Base-by-base conservation (phyloP, 2,797 vertebrate species). In the Pantherophis vulpinus region DNA sequence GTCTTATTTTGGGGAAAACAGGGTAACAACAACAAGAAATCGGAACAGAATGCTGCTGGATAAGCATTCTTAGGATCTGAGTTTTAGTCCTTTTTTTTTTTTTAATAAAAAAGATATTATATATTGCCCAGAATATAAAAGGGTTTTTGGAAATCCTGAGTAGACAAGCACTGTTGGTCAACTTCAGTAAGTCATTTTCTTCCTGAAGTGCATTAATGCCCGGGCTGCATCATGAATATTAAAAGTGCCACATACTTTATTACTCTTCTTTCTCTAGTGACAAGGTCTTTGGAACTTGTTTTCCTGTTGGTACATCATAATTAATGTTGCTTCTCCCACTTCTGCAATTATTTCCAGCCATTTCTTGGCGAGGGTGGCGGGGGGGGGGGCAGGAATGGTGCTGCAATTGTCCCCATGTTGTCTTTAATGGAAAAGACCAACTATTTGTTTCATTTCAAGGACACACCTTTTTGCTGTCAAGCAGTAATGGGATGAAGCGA, bases 391-490 rank as follows among this genome's bases (percentile, higher is more conserved):
- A 37, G 32, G 60, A 4, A 20, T 12, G 11, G 70, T n/a, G 32
- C 59, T 91, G 56, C 3, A 93, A 3, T 94, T 95, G 96, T 96
- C 95, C 94, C n/a, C 88, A 2, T 23, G 93, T 92, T 88, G 86
- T 93, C 90, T 95, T 95, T 89, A 16, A 88, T 92, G 92, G 55
- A 51, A 83, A 23, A 90, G 91, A 93, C 37, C 91, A 94, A 83
- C 55, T 94, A 60, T 63, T 93, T 96, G 91, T 93, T 96, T 88
- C 87, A 74, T 95, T 91, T 89, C 96, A 97, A 97, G 96, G 96
- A 96, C 95, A 51, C 95, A 93, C 94, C 61, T 47, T 74, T 95
- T 18, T 13, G 0, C 87, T 94, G 93, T 37, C 92, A 96, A 88
- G 93, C 90, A 94, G 96, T 95, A 89, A 93, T 86, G 91, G 86